Evolutionary conservation across 2,888 invertebrate genomes (phyloP), one percentile per base, ranked within the genome.

Genomic region (Amiota minor): DNA sequence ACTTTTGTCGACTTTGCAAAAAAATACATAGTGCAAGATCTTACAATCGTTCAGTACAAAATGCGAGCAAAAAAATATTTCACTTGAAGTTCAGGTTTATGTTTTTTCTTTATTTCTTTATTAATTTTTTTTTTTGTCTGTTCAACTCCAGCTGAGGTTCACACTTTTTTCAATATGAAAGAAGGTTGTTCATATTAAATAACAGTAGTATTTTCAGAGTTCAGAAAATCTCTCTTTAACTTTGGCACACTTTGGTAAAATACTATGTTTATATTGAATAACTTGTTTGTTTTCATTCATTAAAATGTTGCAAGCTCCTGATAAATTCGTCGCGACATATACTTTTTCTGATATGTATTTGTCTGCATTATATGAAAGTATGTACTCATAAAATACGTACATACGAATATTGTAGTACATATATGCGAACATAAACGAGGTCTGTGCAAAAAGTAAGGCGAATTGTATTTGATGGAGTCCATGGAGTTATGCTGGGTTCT

Each of bases 1-100:
- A 89, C 88, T 89, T 89, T 78, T 89, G 89, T 85, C 75, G 83
- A 83, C 81, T 83, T 87, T 80, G 89, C 88, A 87, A 80, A 86
- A 88, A 83, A 79, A 71, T 64, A 70, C 12, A 35, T 35, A 35
- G 35, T 35, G 35, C 2, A 10, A 64, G 64, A 64, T 23, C 14
- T 45, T 64, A 12, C 55, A 55, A 3, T 23, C 20, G 35, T 3
- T 9, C 20, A 6, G 61, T 20, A 14, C n/a, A 61, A 35, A 35
- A 35, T 35, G 35, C 2, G 35, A 35, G 35, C 35, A 35, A 35
- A 6, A 35, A 35, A 50, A 10, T 8, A 84, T 83, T 85, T 85
- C 83, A 74, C 77, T 77, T 75, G 84, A 85, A 84, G 49, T 50
- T 49, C 16, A 65, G 50, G 12, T 50, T 67, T 12, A 46, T 47